These are phyloP conservation scores for Heliconius erato DNA, from an alignment of 2,888 invertebrate species.

Conservation along the genomic window DNA sequence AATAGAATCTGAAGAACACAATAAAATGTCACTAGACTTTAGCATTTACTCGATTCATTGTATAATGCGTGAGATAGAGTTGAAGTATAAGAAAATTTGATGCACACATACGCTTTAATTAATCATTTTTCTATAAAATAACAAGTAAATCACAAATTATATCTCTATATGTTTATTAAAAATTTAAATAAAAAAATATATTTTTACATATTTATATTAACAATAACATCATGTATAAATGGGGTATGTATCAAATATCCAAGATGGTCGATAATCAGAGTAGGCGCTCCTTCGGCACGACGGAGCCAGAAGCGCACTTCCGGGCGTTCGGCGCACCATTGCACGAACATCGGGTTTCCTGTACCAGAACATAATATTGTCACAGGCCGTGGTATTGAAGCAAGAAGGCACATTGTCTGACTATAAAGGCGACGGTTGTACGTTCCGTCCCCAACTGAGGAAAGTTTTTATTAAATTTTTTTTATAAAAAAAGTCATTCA, in stretches of 20 bases:
- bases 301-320: constrained; percentile 58
- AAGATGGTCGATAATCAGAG: constrained; percentile 55
- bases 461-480: too few relatives aligned
- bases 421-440: too few relatives aligned
- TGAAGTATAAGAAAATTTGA: neutral
- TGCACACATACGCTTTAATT: neutral
- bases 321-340: constrained; percentile 60
- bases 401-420: too few relatives aligned
- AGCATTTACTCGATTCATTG: neutral
- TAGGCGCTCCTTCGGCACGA: constrained; percentile 52
- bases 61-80: neutral
- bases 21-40: neutral
- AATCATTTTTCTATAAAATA: too few relatives aligned
- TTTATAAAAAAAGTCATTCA: too few relatives aligned
- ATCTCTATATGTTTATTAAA: neutral
- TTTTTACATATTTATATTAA: neutral
- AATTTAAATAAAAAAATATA: neutral
- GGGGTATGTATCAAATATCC: constrained; percentile 17
- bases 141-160: too few relatives aligned
- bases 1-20: neutral
- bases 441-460: too few relatives aligned
- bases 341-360: constrained; percentile 69
- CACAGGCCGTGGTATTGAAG: too few relatives aligned
- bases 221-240: constrained; percentile 2
- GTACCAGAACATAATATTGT: constrained; percentile 28